A percentile compares a stretch with the other conserved stretches of the same genome.
phyloP scores from a whole-genome alignment of 2,113 vertebrate species.

The Syngnathus scovelli region DNA sequence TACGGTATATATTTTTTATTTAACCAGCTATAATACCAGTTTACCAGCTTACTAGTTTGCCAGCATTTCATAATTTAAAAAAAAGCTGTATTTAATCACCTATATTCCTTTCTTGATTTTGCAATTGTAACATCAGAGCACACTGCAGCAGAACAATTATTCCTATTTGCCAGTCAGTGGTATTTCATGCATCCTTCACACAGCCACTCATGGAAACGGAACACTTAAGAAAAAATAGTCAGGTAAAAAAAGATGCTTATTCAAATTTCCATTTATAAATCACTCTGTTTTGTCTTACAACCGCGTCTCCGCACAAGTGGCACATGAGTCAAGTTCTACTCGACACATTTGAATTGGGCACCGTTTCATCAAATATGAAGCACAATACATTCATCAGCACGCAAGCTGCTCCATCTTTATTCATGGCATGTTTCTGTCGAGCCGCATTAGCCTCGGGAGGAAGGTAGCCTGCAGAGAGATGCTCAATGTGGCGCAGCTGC shows the following conservation, averaged over 20 bases:
- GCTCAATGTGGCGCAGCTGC: slow-evolving; percentile 47
- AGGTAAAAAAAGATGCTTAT: background rate
- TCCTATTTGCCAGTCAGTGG: slow-evolving; percentile 30
- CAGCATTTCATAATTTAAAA: background rate
- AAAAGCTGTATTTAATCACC: background rate
- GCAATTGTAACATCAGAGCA: slow-evolving; percentile 40
- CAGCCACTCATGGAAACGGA: slow-evolving; percentile 7
- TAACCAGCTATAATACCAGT: too few relatives aligned
- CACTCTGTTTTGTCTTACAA: background rate
- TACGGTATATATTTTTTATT: too few relatives aligned
- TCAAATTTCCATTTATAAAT: background rate
- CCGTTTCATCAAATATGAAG: background rate
- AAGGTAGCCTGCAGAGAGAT: slow-evolving; percentile 22
- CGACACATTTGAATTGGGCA: slow-evolving; percentile 2
- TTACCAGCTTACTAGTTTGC: too few relatives aligned
- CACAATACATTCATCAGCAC: slow-evolving; percentile 11
- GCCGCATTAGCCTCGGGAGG: slow-evolving; percentile 42
- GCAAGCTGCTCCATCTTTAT: slow-evolving; percentile 23
- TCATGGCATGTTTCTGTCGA: slow-evolving; percentile 45
- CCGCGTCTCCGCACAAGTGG: background rate
- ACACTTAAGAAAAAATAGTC: slow-evolving; percentile 3
- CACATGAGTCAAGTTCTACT: background rate
- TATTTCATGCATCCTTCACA: background rate
- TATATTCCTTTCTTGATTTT: slow-evolving; percentile 27
- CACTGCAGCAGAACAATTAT: slow-evolving; percentile 30